These are phyloP conservation scores for Parazoanthus atlanticus DNA, from an alignment of 92 coral and sea anemone species.

Conservation along the genomic window DNA sequence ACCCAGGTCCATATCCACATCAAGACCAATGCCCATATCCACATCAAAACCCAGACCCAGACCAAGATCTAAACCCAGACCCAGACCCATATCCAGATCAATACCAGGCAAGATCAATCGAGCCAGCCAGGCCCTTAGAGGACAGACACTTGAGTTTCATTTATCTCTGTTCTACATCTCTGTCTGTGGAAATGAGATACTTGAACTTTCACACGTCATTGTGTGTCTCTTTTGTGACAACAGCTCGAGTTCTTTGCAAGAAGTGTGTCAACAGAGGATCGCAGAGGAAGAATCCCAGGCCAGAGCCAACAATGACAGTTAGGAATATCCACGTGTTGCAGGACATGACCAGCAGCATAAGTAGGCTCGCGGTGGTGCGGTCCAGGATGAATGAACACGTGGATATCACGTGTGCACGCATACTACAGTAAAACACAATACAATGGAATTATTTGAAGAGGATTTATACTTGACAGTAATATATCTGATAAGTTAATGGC, in stretches of 20 bases:
- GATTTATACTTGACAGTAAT: background rate
- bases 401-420: background rate
- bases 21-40: too few relatives aligned
- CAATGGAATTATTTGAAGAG: background rate
- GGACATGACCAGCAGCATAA: constrained; percentile 34
- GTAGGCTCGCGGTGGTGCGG: constrained; percentile 22
- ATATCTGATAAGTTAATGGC: background rate
- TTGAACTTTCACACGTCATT: background rate
- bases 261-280: constrained; percentile 25
- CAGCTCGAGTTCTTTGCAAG: background rate
- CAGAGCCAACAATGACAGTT: constrained; percentile 21
- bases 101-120: too few relatives aligned
- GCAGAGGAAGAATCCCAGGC: constrained; percentile 32
- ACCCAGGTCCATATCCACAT: too few relatives aligned
- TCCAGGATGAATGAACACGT: constrained; percentile 11
- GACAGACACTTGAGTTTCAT: too few relatives aligned
- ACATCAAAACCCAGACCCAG: too few relatives aligned
- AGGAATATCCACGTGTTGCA: constrained; percentile 28
- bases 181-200: background rate
- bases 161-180: background rate
- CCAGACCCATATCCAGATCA: too few relatives aligned
- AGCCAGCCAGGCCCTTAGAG: too few relatives aligned
- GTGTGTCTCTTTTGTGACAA: constrained; percentile 10
- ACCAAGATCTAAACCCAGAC: too few relatives aligned
- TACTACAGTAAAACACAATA: background rate